Evolutionary conservation across 2,888 invertebrate species (phyloP).

Genomic region (Blastobasis lacticolella): DNA sequence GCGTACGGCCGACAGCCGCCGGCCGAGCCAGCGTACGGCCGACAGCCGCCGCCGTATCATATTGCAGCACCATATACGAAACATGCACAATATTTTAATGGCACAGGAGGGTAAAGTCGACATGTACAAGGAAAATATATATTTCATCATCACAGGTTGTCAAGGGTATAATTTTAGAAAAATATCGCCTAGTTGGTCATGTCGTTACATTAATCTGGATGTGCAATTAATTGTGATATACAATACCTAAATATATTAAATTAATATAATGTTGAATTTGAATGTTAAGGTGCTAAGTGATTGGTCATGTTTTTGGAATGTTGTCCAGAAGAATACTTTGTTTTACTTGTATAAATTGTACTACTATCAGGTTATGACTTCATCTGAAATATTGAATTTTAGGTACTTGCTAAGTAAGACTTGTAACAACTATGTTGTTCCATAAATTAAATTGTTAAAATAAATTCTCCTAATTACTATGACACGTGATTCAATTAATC

Average conservation of each 20-base stretch:
- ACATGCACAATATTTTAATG: conserved; percentile 80
- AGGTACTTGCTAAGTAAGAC: conserved; percentile 62
- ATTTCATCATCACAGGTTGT: neutral
- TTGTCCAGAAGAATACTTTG: conserved; percentile 29
- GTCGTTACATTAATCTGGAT: conserved; percentile 41
- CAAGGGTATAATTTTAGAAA: neutral
- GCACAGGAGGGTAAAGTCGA: conserved; percentile 59
- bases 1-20: conserved; percentile 53
- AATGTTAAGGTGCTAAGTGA: conserved; percentile 65
- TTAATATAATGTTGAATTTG: conserved; percentile 40
- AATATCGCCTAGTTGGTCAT: conserved; percentile 2
- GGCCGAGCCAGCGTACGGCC: conserved; percentile 49
- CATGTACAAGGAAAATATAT: neutral
- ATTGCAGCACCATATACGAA: conserved; percentile 89
- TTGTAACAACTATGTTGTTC: conserved; percentile 70
- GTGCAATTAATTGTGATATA: conserved; percentile 72
- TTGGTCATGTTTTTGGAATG: conserved; percentile 39
- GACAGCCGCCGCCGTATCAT: conserved; percentile 87
- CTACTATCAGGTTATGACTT: neutral
- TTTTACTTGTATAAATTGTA: conserved; percentile 7
- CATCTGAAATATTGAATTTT: conserved; percentile 19
- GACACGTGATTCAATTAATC: no score
- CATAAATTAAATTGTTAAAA: conserved; percentile 7
- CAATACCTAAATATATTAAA: conserved; percentile 9
- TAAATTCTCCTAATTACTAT: no score